Conservation (phyloP, 2,888 invertebrate genomes). For the Diplolepis rosae region DNA sequence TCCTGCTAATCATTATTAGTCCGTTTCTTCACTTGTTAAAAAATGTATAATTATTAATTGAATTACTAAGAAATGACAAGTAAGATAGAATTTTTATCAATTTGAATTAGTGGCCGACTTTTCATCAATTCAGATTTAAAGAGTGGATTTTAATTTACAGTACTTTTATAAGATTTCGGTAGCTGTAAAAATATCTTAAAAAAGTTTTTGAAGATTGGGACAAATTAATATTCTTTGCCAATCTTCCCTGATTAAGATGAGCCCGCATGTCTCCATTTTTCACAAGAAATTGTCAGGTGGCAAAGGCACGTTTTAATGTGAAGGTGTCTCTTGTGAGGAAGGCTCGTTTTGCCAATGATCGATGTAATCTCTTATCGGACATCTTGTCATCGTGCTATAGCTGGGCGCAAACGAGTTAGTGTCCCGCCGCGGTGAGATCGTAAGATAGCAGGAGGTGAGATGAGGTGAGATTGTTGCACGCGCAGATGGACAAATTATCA, state of each 20-base stretch:
- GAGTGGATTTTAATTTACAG: too few species aligned
- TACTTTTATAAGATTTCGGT: too few species aligned
- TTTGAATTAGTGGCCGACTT: too few species aligned
- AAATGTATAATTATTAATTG: too few species aligned
- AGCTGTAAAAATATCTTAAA: too few species aligned
- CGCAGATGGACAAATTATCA: slow-evolving; percentile 58
- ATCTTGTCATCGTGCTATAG: slow-evolving; percentile 56
- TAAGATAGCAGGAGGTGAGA: slow-evolving; percentile 36
- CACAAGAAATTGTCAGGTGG: neutral
- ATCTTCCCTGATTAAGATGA: neutral
- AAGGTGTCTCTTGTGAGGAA: slow-evolving; percentile 37
- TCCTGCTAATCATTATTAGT: too few species aligned
- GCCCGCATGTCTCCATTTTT: neutral
- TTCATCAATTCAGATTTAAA: too few species aligned
- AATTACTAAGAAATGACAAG: too few species aligned
- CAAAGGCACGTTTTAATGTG: slow-evolving; percentile 6
- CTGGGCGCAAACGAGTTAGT: slow-evolving; percentile 15
- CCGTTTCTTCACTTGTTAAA: too few species aligned
- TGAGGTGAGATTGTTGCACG: slow-evolving; percentile 55
- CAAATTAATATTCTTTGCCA: too few species aligned
- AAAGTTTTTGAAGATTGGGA: too few species aligned
- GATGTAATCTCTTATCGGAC: slow-evolving; percentile 60
- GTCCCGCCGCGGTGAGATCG: slow-evolving; percentile 42
- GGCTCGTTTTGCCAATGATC: slow-evolving; percentile 61
- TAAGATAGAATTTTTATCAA: too few species aligned